Evolutionary conservation across 2,113 vertebrate species (phyloP).

Genomic region (Natator depressus): DNA sequence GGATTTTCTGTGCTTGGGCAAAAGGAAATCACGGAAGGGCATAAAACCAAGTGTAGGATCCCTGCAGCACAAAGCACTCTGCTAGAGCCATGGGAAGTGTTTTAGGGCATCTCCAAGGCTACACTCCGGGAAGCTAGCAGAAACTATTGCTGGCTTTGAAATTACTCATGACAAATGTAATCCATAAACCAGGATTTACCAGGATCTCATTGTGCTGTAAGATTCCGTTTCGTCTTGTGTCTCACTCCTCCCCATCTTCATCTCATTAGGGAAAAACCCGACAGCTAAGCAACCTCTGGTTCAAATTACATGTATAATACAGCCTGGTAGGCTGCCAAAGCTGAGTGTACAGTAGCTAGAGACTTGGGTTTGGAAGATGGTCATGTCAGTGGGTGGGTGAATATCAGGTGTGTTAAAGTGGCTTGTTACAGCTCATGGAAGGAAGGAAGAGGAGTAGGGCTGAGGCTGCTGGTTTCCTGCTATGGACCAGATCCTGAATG

Average conservation of each 20-base stretch:
- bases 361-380: neutral
- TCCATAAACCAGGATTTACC: neutral
- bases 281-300: neutral
- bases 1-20: neutral
- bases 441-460: fast-evolving
- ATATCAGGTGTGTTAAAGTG: neutral
- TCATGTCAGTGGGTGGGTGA: neutral
- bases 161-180: neutral
- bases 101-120: neutral
- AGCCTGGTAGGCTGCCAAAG: fast-evolving
- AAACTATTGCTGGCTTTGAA: neutral
- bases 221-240: neutral
- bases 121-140: neutral
- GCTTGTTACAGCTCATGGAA: neutral
- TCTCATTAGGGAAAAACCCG: neutral
- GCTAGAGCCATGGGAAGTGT: neutral
- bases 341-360: neutral
- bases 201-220: neutral
- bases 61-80: neutral
- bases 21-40: neutral
- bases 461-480: neutral
- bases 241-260: neutral
- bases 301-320: neutral
- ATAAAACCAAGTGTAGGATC: neutral
- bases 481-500: neutral